Evolutionary conservation across 2,113 vertebrate genomes (phyloP).

Genomic region (Macaca fascicularis): DNA sequence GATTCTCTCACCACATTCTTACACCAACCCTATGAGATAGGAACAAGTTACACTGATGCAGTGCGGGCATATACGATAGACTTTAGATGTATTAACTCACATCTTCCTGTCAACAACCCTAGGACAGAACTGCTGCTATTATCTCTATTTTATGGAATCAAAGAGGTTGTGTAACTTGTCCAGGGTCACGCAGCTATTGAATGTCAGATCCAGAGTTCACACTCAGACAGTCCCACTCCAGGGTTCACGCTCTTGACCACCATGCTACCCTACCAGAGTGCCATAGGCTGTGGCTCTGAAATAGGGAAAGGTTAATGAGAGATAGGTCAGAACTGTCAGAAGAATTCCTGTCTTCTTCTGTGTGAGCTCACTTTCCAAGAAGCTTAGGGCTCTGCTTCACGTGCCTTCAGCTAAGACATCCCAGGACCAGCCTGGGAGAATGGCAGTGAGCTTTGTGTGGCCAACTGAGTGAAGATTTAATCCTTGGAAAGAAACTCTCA

Average conservation of each 20-base stretch:
- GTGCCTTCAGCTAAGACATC: neutral
- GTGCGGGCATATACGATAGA: neutral
- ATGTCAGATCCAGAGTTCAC: neutral
- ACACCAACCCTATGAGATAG: neutral
- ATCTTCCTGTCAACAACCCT: neutral
- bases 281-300: neutral
- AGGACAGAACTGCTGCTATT: rapidly evolving
- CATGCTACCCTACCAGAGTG: rapidly evolving
- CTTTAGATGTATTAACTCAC: neutral
- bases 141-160: neutral
- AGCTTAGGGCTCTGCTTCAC: neutral
- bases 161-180: neutral
- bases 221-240: neutral
- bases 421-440: neutral
- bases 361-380: neutral
- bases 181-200: neutral
- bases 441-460: neutral
- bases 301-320: neutral
- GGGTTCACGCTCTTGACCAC: too few relatives aligned
- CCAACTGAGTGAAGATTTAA: neutral
- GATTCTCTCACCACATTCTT: neutral
- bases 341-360: neutral
- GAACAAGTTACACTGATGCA: neutral
- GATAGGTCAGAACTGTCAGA: neutral
- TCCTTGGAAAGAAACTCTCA: neutral